Conservation (phyloP, 2,797 vertebrate species). For the Garrulus glandarius region DNA sequence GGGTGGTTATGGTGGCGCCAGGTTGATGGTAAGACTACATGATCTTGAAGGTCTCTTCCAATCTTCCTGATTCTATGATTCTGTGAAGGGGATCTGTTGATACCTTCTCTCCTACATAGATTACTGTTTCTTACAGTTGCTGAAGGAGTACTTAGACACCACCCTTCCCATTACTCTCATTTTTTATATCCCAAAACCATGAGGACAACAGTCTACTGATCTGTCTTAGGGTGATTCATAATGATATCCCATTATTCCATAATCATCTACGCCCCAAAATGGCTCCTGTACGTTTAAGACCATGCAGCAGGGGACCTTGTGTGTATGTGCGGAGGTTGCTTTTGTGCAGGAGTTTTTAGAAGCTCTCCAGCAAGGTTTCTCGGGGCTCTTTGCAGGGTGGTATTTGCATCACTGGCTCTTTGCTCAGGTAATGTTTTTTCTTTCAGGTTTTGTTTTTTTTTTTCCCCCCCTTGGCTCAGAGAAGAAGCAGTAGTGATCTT, state of each 20-base stretch:
- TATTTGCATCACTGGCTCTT: background rate
- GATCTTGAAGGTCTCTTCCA: background rate
- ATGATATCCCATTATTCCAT: background rate
- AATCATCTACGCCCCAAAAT: background rate
- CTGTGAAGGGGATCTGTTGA: background rate
- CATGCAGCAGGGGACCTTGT: background rate
- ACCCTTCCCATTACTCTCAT: background rate
- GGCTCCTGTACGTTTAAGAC: background rate
- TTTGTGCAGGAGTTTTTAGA: background rate
- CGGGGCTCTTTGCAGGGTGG: accelerated
- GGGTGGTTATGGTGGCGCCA: background rate
- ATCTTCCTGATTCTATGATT: background rate
- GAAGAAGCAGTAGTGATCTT: background rate
- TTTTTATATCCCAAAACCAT: background rate
- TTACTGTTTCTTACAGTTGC: background rate
- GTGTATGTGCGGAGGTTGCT: background rate
- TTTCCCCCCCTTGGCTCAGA: accelerated
- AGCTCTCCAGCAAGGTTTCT: too few relatives aligned
- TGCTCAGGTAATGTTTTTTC: background rate
- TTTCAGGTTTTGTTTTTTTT: background rate
- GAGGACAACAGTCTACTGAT: background rate
- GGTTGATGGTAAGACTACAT: background rate
- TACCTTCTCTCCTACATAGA: background rate
- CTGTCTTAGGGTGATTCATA: background rate
- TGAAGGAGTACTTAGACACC: background rate